Evolutionary conservation across 2,113 vertebrate genomes (phyloP), one percentile per base, ranked within the genome.

Genomic region (Heterotis niloticus): DNA sequence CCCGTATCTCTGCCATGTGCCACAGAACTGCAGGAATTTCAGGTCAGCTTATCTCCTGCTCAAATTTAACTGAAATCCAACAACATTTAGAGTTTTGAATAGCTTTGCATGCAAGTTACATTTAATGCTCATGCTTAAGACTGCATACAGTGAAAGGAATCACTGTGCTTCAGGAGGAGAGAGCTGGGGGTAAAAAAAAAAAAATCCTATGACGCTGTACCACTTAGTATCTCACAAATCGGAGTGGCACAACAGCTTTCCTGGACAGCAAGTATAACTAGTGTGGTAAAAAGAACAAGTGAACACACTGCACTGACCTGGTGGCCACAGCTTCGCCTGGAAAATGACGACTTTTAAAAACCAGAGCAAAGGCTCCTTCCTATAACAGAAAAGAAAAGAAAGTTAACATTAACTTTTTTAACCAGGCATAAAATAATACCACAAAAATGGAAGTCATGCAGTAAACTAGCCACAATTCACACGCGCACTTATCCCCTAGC

Each of bases 261-360:
- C 26, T 10, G 66, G 17, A 68, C 64, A 65, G 18, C 23, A n/a
- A 1, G 12, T 28, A 28, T 24, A 28, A 68, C 14, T 9, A 29
- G 10, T n/a, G 3, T 14, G 64, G 24, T n/a, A 13, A 34, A n/a
- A 0, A 34, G 51, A 14, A 56, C 24, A 64, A 9, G 0, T 24
- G 16, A 74, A n/a, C 59, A 78, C 67, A 69, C 51, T n/a, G 14
- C 79, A 89, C 94, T 88, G 84, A 99, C 97, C 96, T 96, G 81
- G 97, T 95, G 83, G 92, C 91, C 82, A 99, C 92, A 0, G 95
- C 96, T 90, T 98, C 95, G 84, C 93, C 94, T 1, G 96, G 96
- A 84, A 94, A 98, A 87, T 95, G 95, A 71, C 94, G 90, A 77
- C 97, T 99, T 92, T 99, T 99, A 88, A 99, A 97, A 85, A 98